A percentile compares a stretch with the other conserved stretches of the same genome.
Conservation (phyloP, 1,140 invertebrate species). For the Phenacoccus solenopsis region DNA sequence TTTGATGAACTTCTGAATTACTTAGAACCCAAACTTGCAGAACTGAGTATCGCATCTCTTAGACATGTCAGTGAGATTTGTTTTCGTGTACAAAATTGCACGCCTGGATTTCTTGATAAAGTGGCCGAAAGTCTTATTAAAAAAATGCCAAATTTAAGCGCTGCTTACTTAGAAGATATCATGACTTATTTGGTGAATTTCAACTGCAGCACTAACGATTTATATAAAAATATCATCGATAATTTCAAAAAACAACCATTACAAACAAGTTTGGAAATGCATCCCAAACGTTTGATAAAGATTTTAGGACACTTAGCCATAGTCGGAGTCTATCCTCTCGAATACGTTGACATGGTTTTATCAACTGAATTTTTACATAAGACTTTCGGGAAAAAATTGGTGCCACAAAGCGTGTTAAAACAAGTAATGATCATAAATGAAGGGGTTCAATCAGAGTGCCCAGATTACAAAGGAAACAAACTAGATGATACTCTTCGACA, state of each 20-base stretch:
- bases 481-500: background rate
- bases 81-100: background rate
- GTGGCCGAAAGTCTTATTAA: background rate
- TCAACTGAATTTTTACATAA: background rate
- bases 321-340: background rate
- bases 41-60: too few relatives aligned
- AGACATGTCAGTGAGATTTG: too few relatives aligned
- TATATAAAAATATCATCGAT: background rate
- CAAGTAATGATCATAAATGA: background rate
- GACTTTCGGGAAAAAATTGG: background rate
- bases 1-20: too few relatives aligned
- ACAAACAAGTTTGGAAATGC: background rate
- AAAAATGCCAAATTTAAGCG: background rate
- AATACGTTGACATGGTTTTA: background rate
- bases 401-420: background rate
- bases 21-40: too few relatives aligned
- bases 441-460: background rate
- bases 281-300: background rate
- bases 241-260: background rate
- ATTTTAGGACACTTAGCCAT: background rate
- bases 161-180: background rate
- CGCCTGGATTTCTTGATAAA: background rate
- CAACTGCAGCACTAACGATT: background rate
- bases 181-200: background rate
- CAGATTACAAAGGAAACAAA: background rate